These are phyloP conservation scores for Avahi laniger DNA, from an alignment of 2,797 vertebrate species.

Conservation along the genomic window DNA sequence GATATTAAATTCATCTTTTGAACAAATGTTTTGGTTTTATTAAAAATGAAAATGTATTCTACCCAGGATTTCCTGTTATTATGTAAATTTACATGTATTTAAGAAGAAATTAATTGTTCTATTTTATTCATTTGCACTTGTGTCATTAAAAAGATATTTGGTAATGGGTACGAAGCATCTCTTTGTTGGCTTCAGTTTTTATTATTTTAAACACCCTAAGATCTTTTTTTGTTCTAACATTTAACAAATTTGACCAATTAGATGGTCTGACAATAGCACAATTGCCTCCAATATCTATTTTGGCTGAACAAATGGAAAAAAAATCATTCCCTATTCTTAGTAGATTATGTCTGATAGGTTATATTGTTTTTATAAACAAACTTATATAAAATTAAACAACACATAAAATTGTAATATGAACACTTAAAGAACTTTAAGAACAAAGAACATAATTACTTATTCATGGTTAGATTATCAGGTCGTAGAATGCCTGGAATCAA, in stretches of 20 bases:
- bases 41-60: slow-evolving; percentile 43
- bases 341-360: slow-evolving; percentile 10
- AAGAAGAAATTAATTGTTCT: slow-evolving; percentile 36
- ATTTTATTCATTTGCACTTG: slow-evolving; percentile 42
- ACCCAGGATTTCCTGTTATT: slow-evolving; percentile 30
- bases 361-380: slow-evolving; percentile 14
- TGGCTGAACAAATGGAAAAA: neutral
- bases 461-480: neutral
- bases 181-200: neutral
- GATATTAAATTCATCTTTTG: neutral
- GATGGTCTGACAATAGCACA: neutral
- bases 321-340: neutral
- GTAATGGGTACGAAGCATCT: neutral
- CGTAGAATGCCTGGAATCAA: neutral
- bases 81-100: slow-evolving; percentile 39
- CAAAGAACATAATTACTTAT: neutral
- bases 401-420: neutral
- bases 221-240: neutral
- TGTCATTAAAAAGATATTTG: slow-evolving; percentile 29
- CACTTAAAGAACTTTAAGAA: neutral
- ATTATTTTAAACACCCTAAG: slow-evolving; percentile 24
- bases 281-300: neutral
- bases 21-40: slow-evolving; percentile 33
- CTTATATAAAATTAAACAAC: neutral
- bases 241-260: neutral